Conservation (phyloP, 2,888 invertebrate genomes). For the Labia minor region DNA sequence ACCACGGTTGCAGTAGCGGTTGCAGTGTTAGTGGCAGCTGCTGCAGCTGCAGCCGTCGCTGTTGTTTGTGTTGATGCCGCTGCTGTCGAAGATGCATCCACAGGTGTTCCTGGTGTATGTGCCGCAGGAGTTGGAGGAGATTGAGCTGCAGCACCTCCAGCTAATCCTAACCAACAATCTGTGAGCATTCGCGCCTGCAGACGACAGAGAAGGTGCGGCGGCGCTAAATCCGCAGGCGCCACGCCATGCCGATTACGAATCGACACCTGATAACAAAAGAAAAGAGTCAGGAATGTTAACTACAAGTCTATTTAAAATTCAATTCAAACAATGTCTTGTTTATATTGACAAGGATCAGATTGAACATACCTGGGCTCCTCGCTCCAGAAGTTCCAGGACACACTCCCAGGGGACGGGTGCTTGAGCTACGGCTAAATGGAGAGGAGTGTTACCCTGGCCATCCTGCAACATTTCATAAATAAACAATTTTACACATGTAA, state of each 20-base stretch:
- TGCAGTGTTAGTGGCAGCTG: background rate
- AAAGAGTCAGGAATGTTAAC: too few relatives aligned
- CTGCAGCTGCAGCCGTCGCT: slow-evolving; percentile 8
- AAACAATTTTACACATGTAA: too few relatives aligned
- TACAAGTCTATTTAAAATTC: too few relatives aligned
- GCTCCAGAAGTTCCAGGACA: slow-evolving; percentile 40
- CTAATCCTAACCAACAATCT: slow-evolving; percentile 34
- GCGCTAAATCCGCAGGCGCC: slow-evolving; percentile 42
- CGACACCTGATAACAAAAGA: slow-evolving; percentile 29
- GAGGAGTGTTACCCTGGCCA: slow-evolving; percentile 44
- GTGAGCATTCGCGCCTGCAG: slow-evolving; percentile 42
- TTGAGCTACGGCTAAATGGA: slow-evolving; percentile 45
- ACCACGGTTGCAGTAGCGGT: background rate
- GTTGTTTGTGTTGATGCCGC: background rate
- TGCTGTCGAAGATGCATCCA: background rate
- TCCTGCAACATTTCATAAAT: slow-evolving; percentile 32
- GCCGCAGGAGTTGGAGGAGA: slow-evolving; percentile 2
- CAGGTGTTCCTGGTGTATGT: background rate
- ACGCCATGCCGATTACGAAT: slow-evolving; percentile 40
- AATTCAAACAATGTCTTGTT: too few relatives aligned
- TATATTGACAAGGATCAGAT: too few relatives aligned
- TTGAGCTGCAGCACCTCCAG: slow-evolving; percentile 18
- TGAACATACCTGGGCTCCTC: slow-evolving; percentile 35
- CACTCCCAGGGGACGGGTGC: slow-evolving; percentile 44
- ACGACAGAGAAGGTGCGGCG: slow-evolving; percentile 36